These are phyloP conservation scores for Danionella dracula DNA, from an alignment of 2,797 vertebrate genomes.

Conservation along the genomic window DNA sequence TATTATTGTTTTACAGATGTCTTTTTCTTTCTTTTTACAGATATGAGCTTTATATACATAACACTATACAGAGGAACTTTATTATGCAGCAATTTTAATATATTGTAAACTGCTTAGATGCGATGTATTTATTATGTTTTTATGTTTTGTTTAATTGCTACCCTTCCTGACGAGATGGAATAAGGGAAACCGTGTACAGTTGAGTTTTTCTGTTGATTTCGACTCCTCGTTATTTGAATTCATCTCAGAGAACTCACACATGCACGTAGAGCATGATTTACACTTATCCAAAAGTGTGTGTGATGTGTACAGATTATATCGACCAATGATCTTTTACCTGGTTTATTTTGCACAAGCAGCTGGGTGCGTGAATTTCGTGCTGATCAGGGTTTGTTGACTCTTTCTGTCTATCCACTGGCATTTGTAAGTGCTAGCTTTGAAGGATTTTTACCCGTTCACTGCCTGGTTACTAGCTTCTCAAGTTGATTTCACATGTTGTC, in stretches of 20 bases:
- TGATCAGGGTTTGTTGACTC: slow-evolving; percentile 68
- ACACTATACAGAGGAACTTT: slow-evolving; percentile 68
- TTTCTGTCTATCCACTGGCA: slow-evolving; percentile 38
- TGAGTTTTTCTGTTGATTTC: slow-evolving; percentile 47
- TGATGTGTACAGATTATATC: slow-evolving; percentile 17
- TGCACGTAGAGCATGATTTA: slow-evolving; percentile 22
- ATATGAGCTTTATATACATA: slow-evolving; percentile 63
- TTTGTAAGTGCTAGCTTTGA: slow-evolving; percentile 43
- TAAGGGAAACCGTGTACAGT: slow-evolving; percentile 65
- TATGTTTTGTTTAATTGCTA: slow-evolving; percentile 62
- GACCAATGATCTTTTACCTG: slow-evolving; percentile 46
- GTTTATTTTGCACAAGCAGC: slow-evolving; percentile 67
- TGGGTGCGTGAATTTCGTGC: slow-evolving; percentile 36
- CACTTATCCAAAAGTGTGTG: background rate
- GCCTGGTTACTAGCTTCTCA: slow-evolving; percentile 35
- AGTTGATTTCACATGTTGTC: slow-evolving; percentile 51
- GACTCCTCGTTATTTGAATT: slow-evolving; percentile 44
- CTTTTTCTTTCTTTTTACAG: slow-evolving; percentile 63
- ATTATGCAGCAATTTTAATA: slow-evolving; percentile 76
- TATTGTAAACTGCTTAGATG: slow-evolving; percentile 81
- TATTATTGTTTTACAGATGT: slow-evolving; percentile 59
- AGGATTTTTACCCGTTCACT: slow-evolving; percentile 33
- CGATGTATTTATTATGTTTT: slow-evolving; percentile 72
- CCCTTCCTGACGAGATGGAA: slow-evolving; percentile 67
- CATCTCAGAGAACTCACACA: slow-evolving; percentile 36